phyloP scores from a whole-genome alignment of 2,113 vertebrate genomes.

The Centrocercus urophasianus region DNA sequence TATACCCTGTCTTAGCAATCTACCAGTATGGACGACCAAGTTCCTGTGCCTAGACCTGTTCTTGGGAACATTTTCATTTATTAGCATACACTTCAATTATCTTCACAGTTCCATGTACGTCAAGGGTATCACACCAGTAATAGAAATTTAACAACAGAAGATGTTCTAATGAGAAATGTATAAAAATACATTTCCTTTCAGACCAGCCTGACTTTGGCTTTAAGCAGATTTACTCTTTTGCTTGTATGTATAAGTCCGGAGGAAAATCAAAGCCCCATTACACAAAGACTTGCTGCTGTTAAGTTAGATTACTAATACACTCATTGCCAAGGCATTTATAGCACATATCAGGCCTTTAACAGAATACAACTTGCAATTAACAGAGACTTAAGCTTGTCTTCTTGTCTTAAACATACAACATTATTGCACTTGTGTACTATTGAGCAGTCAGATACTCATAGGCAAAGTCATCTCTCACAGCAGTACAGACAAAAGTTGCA shows the following conservation, averaged over 20 bases:
- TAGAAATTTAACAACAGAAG: not conserved
- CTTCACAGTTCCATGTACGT: not conserved
- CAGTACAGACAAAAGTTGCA: not conserved
- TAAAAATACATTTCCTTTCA: not conserved
- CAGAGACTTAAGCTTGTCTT: not conserved
- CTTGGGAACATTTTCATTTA: not conserved
- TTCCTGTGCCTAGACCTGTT: not conserved
- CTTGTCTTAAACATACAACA: not conserved
- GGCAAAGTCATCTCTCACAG: not conserved
- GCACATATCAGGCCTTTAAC: not conserved
- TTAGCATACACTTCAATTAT: not conserved
- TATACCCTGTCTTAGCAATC: not conserved
- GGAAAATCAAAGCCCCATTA: not conserved
- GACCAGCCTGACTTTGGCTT: not conserved
- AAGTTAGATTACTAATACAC: not conserved
- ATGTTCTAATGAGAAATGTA: not conserved
- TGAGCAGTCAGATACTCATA: not conserved
- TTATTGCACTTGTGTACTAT: not conserved
- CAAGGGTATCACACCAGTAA: not conserved
- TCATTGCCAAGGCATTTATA: not conserved
- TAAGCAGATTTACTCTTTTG: not conserved
- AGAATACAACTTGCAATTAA: not conserved
- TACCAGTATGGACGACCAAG: rapidly evolving
- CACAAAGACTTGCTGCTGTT: not conserved
- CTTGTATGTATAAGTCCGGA: not conserved